Evolutionary conservation across 2,797 vertebrate genomes (phyloP).

Genomic region (Pseudochromis fuscus): DNA sequence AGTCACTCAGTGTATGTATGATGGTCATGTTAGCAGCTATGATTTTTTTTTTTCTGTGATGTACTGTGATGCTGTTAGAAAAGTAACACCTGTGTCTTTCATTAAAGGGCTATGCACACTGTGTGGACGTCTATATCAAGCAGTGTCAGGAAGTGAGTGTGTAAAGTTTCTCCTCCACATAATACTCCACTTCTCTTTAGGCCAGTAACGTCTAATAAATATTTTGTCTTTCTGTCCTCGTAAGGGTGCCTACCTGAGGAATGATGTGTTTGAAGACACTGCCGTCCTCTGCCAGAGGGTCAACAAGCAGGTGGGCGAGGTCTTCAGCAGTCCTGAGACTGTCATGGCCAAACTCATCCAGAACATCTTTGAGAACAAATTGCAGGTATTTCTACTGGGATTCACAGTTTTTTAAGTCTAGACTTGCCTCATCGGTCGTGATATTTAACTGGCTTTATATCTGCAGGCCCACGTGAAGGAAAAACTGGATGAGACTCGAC

Average conservation of each 20-base stretch:
- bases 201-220: not conserved
- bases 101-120: constrained; percentile 96
- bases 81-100: constrained; percentile 58
- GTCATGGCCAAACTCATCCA: constrained; percentile 99
- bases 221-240: constrained; percentile 11
- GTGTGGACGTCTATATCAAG: constrained; percentile 99
- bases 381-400: constrained; percentile 89
- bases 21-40: not conserved
- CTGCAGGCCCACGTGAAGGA: constrained; percentile 92
- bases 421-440: not conserved
- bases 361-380: constrained; percentile 97
- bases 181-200: not conserved
- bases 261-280: constrained; percentile 96
- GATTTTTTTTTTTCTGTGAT: not conserved
- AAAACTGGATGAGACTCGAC: constrained; percentile 92
- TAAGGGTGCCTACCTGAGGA: constrained; percentile 93
- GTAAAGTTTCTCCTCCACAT: not conserved
- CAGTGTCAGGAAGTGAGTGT: constrained; percentile 97
- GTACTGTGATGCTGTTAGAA: not conserved
- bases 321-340: constrained; percentile 97
- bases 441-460: constrained; percentile 39
- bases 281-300: constrained; percentile 94
- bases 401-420: not conserved
- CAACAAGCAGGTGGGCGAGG: constrained; percentile 97
- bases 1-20: not conserved